Evolutionary conservation across 2,888 invertebrate genomes (phyloP), one percentile per base, ranked within the genome.

Genomic region (Cheilosia grossa): DNA sequence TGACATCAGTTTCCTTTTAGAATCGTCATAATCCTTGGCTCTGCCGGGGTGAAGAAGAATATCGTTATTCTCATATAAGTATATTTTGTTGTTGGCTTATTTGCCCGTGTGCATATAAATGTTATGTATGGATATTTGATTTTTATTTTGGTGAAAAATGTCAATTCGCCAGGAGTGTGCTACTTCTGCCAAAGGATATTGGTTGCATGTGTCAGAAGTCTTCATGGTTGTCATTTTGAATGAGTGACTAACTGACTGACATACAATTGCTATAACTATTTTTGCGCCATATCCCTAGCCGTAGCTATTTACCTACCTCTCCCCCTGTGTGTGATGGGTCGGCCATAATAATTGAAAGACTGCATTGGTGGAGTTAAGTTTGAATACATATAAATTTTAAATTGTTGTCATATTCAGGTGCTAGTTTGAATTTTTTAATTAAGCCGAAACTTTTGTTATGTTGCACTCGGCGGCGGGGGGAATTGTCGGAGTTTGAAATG

Each of bases 1-100:
- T 78, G 77, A 78, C 69, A 78, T 78, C 77, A 69, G 69, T 78
- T 78, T 63, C 70, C 56, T 69, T 78, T 78, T 70, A 30, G 56
- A 30, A 30, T 63, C 70, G 49, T 78, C 77, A 78, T 69, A 70
- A 78, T 69, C 69, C 61, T 44, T 17, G 42, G 47, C 30, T 21
- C 4, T 49, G 17, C 19, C 7, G 40, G 17, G 27, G 19, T 44
- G 37, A 33, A 30, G n/a, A 53, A 61, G 30, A 40, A 53, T 49
- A 30, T 73, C 47, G 33, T 56, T 44, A 37, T 73, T 53, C 40
- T 47, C 9, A n/a, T 37, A 47, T 49, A 19, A 13, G 3, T 4
- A 15, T 56, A 15, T 61, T 24, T 58, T 58, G 6, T 49, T 13
- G 19, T 58, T 13, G 0, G 0, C 37, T 13, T 4, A 37, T 37